Percentiles rank a stretch among this genome's conserved stretches.
Evolutionary conservation across 2,113 vertebrate species (phyloP).

Genomic region (Rhinopomastus cyanomelas): DNA sequence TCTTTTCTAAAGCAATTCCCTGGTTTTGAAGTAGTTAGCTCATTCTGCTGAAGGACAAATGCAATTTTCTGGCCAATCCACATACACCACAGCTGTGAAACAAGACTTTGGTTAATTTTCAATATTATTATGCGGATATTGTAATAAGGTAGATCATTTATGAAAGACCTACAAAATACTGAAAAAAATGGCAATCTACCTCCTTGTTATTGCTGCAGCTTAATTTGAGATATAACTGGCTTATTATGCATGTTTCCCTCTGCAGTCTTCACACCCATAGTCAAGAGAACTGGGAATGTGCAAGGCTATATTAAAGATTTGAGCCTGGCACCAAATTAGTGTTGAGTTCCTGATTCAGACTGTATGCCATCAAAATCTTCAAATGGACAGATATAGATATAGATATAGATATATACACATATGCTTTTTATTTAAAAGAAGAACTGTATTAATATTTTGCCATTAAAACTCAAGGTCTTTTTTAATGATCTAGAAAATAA

Average conservation of each 20-base stretch:
- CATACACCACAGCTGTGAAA: background rate
- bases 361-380: background rate
- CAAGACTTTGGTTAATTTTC: background rate
- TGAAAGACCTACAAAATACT: background rate
- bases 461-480: constrained; percentile 63
- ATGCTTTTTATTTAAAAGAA: background rate
- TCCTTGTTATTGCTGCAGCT: background rate
- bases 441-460: background rate
- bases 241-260: background rate
- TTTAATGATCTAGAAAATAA: constrained; percentile 71
- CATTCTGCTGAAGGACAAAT: background rate
- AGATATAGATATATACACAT: no score
- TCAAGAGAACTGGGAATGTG: background rate
- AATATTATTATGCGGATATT: background rate
- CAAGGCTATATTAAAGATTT: background rate
- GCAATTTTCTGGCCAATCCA: background rate
- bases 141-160: background rate
- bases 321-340: background rate
- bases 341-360: background rate
- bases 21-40: background rate
- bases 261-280: background rate
- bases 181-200: background rate
- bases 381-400: background rate
- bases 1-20: background rate
- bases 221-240: background rate